phyloP scores from a whole-genome alignment of 1,140 invertebrate species.

The Hormaphis cornu region DNA sequence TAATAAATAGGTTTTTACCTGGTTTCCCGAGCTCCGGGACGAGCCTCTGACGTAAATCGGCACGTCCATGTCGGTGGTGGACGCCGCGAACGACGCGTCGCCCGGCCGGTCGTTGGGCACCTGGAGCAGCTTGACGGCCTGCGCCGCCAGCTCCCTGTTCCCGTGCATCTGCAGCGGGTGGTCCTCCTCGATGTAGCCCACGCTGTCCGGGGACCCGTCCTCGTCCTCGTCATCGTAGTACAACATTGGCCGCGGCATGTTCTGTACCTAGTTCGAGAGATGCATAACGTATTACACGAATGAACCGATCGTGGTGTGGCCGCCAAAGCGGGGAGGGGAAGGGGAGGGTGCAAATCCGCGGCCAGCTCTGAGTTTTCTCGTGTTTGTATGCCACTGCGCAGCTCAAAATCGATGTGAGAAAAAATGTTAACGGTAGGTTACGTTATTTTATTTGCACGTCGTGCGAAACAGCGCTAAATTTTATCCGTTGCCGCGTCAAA shows the following conservation, averaged over 20 bases:
- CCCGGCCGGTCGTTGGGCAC: conserved; percentile 44
- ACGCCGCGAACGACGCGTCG: conserved; percentile 46
- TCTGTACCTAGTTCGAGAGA: too few relatives aligned
- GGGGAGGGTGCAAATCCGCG: too few relatives aligned
- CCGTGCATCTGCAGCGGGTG: conserved; percentile 45
- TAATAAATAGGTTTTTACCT: neutral
- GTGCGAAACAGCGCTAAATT: too few relatives aligned
- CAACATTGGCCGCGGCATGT: conserved; percentile 3
- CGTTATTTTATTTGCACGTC: too few relatives aligned
- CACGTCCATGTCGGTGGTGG: conserved; percentile 50
- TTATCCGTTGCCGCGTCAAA: too few relatives aligned
- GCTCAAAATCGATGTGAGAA: too few relatives aligned
- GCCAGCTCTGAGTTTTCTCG: too few relatives aligned
- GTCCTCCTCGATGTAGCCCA: conserved; percentile 50
- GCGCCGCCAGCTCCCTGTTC: conserved; percentile 41
- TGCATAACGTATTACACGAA: too few relatives aligned
- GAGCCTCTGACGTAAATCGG: conserved; percentile 48
- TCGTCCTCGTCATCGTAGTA: conserved; percentile 26
- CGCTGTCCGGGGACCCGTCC: conserved; percentile 43
- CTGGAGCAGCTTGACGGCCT: conserved; percentile 44
- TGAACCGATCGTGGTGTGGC: too few relatives aligned
- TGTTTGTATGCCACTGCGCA: too few relatives aligned
- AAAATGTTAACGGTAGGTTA: too few relatives aligned
- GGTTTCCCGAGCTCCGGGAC: neutral
- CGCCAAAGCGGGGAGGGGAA: too few relatives aligned